Evolutionary conservation across 2,797 vertebrate genomes (phyloP).

Genomic region (Cossypha niveicapilla): DNA sequence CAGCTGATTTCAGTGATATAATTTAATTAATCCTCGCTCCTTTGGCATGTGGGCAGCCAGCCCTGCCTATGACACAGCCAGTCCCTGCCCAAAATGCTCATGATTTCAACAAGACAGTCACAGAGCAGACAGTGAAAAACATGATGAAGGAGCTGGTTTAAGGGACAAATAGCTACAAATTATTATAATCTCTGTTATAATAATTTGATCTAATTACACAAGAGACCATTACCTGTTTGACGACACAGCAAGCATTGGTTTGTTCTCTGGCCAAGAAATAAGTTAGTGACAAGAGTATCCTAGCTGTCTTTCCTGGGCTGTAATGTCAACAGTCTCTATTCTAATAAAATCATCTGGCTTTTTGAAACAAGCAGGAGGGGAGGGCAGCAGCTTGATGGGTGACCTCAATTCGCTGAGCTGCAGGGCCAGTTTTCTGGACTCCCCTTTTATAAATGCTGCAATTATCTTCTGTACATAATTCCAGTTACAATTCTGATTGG

Average conservation of each 20-base stretch:
- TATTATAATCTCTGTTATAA: slow-evolving; percentile 42
- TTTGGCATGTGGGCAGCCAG: neutral
- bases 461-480: slow-evolving; percentile 66
- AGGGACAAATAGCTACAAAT: neutral
- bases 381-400: slow-evolving; percentile 22
- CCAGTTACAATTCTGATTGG: slow-evolving; percentile 68
- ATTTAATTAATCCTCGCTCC: neutral
- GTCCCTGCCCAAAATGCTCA: slow-evolving; percentile 1
- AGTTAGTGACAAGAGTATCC: slow-evolving; percentile 16
- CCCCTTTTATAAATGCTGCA: slow-evolving; percentile 49
- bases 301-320: slow-evolving; percentile 26
- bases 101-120: slow-evolving; percentile 26
- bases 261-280: slow-evolving; percentile 32
- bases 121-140: slow-evolving; percentile 41
- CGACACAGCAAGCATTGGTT: slow-evolving; percentile 45
- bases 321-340: neutral
- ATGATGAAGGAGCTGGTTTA: neutral
- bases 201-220: slow-evolving; percentile 7
- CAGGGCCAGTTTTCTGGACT: slow-evolving; percentile 29
- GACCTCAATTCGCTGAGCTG: slow-evolving; percentile 53
- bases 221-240: slow-evolving; percentile 57
- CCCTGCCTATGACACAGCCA: neutral
- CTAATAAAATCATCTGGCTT: slow-evolving; percentile 31
- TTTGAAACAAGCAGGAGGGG: neutral
- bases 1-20: neutral